Percentiles rank a stretch among this genome's conserved stretches.
These are phyloP conservation scores for Sebastes minor DNA, from an alignment of 2,797 vertebrate genomes.

Conservation along the genomic window DNA sequence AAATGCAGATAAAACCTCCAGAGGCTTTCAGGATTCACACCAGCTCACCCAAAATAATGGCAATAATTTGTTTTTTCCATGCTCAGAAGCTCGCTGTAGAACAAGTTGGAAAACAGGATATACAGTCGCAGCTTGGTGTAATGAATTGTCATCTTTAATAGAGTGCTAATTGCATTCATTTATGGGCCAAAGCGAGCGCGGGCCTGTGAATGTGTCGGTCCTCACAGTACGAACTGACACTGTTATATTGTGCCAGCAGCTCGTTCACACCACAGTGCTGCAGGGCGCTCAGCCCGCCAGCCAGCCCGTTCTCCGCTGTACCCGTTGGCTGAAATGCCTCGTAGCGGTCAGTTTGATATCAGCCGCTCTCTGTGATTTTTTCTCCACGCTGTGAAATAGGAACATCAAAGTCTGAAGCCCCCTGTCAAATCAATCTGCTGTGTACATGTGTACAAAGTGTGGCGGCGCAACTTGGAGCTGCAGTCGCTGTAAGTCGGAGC, in stretches of 20 bases:
- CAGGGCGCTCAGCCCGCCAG: neutral
- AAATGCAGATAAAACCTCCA: slow-evolving; percentile 32
- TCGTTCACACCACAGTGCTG: slow-evolving; percentile 5
- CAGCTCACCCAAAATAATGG: slow-evolving; percentile 7
- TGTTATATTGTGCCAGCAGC: slow-evolving; percentile 38
- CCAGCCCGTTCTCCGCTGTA: neutral
- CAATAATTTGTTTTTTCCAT: neutral
- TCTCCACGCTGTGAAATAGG: slow-evolving; percentile 40
- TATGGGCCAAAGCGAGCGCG: neutral
- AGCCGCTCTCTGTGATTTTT: slow-evolving; percentile 29
- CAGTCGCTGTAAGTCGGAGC: neutral
- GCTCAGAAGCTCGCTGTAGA: neutral
- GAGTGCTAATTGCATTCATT: slow-evolving; percentile 48
- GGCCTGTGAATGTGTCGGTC: slow-evolving; percentile 14
- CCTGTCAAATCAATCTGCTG: slow-evolving; percentile 43
- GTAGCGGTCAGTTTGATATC: slow-evolving; percentile 35
- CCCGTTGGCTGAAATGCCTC: slow-evolving; percentile 16
- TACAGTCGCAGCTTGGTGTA: neutral
- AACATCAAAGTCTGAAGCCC: slow-evolving; percentile 49
- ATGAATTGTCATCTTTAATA: slow-evolving; percentile 21
- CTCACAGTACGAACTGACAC: neutral
- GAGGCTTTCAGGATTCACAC: slow-evolving; percentile 10
- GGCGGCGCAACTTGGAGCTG: neutral
- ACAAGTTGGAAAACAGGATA: neutral
- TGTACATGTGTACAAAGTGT: slow-evolving; percentile 7